These are phyloP conservation scores for Leptocoma aspasia DNA, from an alignment of 2,113 vertebrate genomes.

Conservation along the genomic window DNA sequence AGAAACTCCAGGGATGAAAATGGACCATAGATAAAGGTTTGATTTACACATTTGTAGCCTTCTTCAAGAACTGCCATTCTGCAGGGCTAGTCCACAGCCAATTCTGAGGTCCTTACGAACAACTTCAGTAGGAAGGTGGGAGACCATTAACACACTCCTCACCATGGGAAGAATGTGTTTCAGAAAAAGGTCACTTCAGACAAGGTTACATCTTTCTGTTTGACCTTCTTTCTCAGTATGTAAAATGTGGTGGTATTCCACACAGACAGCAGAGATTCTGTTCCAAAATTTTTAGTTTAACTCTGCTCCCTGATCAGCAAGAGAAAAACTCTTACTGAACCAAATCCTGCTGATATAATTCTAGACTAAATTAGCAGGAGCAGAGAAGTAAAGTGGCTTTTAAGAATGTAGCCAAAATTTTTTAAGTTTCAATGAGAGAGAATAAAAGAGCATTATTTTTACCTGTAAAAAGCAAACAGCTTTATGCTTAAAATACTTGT, in stretches of 20 bases:
- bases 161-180: background rate
- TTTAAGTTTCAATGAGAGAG: background rate
- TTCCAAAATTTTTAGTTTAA: background rate
- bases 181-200: background rate
- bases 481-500: background rate
- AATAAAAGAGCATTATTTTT: background rate
- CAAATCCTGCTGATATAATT: background rate
- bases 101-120: background rate
- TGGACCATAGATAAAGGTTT: background rate
- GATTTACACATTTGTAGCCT: background rate
- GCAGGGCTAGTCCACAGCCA: background rate
- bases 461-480: background rate
- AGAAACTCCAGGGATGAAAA: background rate
- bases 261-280: background rate
- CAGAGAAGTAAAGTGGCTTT: background rate
- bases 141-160: background rate
- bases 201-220: background rate
- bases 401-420: background rate
- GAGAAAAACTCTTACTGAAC: background rate
- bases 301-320: background rate
- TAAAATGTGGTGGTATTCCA: background rate
- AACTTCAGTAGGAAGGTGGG: background rate
- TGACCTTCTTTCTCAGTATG: background rate
- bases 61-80: background rate
- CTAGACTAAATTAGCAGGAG: background rate